Evolutionary conservation across 2,797 vertebrate genomes (phyloP), one percentile per base, ranked within the genome.

Genomic region (Siniperca obscura): DNA sequence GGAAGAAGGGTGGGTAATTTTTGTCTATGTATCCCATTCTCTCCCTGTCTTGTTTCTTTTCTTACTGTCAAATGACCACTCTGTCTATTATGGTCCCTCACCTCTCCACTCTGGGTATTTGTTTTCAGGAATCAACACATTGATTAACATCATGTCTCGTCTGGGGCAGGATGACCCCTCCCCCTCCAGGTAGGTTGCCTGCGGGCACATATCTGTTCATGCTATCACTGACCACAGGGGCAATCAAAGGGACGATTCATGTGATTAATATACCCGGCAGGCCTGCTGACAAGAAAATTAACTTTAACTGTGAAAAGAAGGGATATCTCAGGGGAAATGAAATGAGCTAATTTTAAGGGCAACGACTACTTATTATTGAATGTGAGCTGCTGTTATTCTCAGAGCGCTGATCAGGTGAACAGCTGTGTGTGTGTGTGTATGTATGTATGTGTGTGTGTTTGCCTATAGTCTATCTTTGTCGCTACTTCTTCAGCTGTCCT

Each of bases 131-230:
- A 99, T 99, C 95, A 99, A 99, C 93, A 99, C 98, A 0, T 90
- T 99, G 94, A 99, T 99, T 95, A 99, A 99, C 95, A 99, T 99
- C 91, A 99, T 99, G 98, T 99, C 98, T 72, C 97, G 98, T 25
- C 96, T 99, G 89, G 98, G 98, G 73, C 98, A 99, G 95, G 98
- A 99, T 76, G 98, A 99, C 92, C 98, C 98, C 72, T 96, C 98
- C 90, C 98, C 98, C 78, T 99, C 98, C 91, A 98, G 98, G 98
- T 99, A 95, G 91, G 91, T 75, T 16, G 55, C 89, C 90, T 7
- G 83, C 76, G 1, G 90, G 62, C 84, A 44, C 77, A 46, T 90
- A 91, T 92, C 89, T 90, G 83, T 56, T 80, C 83, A 44, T 21
- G 62, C 87, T 69, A 89, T 90, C 89, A 14, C 85, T 87, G 89